phyloP scores from a whole-genome alignment of 1,140 invertebrate genomes.

The Thereuonema tuberculata region DNA sequence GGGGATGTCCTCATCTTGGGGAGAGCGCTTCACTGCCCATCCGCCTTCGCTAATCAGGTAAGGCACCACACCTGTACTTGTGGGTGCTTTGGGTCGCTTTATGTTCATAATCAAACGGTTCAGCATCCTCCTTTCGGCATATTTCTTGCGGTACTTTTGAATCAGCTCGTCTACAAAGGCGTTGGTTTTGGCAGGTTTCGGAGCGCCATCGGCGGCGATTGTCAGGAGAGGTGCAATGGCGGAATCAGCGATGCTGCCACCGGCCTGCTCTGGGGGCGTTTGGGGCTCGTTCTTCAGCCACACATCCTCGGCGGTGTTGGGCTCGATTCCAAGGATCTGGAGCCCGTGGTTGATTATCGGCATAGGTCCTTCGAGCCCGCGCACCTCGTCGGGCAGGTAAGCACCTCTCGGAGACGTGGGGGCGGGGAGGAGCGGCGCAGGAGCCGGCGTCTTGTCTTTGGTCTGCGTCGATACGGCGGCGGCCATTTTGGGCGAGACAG shows the following conservation, averaged over 20 bases:
- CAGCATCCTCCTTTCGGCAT: background rate
- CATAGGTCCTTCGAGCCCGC: background rate
- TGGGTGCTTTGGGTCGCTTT: slow-evolving; percentile 4
- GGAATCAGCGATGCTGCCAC: no score
- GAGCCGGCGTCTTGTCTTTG: background rate
- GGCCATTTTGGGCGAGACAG: background rate
- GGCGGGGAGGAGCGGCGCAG: no score
- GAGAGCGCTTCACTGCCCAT: no score
- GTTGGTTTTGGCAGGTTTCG: background rate
- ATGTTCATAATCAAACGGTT: background rate
- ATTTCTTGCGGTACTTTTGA: background rate
- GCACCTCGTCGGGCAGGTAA: background rate
- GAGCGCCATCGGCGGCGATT: no score
- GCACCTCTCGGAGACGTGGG: background rate
- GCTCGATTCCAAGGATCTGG: background rate
- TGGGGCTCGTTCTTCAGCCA: no score
- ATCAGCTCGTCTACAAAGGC: background rate
- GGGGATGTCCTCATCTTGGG: no score
- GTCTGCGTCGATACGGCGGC: background rate
- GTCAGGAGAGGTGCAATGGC: no score
- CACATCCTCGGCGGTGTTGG: no score
- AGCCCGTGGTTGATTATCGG: background rate
- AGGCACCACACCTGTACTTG: background rate
- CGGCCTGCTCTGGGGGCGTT: no score
- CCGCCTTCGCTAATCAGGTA: no score